Evolutionary conservation across 92 coral and sea anemone genomes (phyloP).

Genomic region (Paragorgia papillata): DNA sequence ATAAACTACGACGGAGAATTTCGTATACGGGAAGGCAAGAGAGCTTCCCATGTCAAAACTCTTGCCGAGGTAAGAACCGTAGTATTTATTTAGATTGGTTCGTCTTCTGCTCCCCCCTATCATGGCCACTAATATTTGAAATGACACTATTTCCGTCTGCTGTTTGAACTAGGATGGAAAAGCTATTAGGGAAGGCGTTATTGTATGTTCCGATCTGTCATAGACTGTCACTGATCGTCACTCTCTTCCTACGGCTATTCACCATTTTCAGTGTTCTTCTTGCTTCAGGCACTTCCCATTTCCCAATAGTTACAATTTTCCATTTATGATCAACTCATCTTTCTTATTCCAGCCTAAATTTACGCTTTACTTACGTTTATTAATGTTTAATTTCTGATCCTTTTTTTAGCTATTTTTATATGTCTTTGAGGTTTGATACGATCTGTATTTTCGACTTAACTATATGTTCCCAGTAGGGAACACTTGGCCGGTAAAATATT

Average conservation of each 20-base stretch:
- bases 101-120: too few species aligned
- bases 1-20: slow-evolving; percentile 77
- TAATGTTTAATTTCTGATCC: slow-evolving; percentile 12
- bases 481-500: background rate
- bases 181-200: too few species aligned
- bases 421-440: slow-evolving; percentile 15
- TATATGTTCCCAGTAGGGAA: background rate
- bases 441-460: slow-evolving; percentile 16
- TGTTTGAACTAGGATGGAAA: too few species aligned
- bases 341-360: background rate
- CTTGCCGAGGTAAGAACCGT: slow-evolving; percentile 89
- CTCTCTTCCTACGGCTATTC: too few species aligned
- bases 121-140: too few species aligned
- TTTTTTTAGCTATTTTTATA: slow-evolving; percentile 9
- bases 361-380: background rate
- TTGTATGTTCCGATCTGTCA: too few species aligned
- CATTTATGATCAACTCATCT: too few species aligned
- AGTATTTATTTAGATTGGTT: slow-evolving; percentile 4
- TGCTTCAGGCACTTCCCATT: too few species aligned
- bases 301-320: too few species aligned
- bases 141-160: too few species aligned
- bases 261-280: too few species aligned
- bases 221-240: too few species aligned
- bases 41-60: slow-evolving; percentile 70
- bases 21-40: slow-evolving; percentile 74